Percentiles rank a stretch among this genome's conserved stretches.
phyloP scores from a whole-genome alignment of 2,113 vertebrate genomes.

The Indicator maculatus region DNA sequence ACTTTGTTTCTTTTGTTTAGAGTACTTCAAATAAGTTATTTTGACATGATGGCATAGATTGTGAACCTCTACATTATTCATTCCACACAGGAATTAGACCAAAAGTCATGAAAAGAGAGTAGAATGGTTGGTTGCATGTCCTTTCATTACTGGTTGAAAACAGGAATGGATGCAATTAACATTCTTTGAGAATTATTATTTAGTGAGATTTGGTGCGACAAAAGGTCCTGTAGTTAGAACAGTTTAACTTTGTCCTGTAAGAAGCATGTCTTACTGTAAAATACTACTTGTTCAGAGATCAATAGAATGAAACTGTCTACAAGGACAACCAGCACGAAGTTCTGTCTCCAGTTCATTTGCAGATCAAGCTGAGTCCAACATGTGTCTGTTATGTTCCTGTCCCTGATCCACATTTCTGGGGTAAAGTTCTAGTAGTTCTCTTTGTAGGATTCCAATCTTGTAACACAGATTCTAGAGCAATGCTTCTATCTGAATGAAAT shows the following conservation, averaged over 20 bases:
- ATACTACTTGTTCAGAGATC: neutral
- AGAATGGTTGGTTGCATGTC: neutral
- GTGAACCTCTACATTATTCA: neutral
- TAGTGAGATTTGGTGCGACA: neutral
- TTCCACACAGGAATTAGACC: neutral
- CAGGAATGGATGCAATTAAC: neutral
- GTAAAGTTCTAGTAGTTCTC: neutral
- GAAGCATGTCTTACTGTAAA: neutral
- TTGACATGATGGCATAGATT: neutral
- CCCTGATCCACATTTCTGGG: neutral
- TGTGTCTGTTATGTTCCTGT: neutral
- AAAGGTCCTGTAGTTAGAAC: neutral
- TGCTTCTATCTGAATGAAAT: conserved; percentile 42
- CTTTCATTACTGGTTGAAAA: neutral
- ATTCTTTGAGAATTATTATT: neutral
- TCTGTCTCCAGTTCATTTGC: neutral
- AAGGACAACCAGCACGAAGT: neutral
- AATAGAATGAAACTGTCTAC: neutral
- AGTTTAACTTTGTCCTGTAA: neutral
- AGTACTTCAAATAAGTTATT: neutral
- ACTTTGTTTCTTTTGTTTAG: conserved; percentile 42
- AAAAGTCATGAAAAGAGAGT: neutral
- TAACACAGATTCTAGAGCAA: neutral
- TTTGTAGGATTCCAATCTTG: neutral
- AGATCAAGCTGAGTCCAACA: neutral